Conservation (phyloP, 2,888 invertebrate genomes). For the Conistra vaccinii region DNA sequence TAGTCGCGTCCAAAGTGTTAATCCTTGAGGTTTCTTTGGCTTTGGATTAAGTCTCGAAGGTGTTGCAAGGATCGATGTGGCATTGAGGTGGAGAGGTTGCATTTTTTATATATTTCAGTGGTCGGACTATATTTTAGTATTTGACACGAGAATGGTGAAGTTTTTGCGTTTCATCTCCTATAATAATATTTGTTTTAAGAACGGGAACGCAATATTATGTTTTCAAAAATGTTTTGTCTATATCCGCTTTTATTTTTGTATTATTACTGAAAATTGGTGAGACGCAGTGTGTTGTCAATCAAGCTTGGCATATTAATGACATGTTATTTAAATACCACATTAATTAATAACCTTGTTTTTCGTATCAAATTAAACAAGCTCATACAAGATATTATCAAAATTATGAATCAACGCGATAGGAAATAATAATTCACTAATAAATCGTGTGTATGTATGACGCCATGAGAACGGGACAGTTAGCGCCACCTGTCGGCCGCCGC, state of each 20-base stretch:
- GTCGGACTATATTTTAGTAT: background rate
- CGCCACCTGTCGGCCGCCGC: constrained; percentile 50
- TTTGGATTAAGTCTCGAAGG: constrained; percentile 23
- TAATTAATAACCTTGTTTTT: background rate
- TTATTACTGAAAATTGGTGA: background rate
- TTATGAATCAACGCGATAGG: constrained; percentile 33
- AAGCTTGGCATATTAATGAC: background rate
- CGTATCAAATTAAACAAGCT: background rate
- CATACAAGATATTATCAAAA: constrained; percentile 3
- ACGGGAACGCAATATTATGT: background rate
- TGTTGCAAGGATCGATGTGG: background rate
- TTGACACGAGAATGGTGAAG: background rate
- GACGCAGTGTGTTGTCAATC: background rate
- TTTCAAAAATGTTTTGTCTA: background rate
- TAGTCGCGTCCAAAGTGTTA: constrained; percentile 43
- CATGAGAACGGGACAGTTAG: constrained; percentile 45
- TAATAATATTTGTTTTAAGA: background rate
- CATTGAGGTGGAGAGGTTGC: background rate
- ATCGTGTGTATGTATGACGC: constrained; percentile 24
- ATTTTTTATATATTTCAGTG: constrained; percentile 6
- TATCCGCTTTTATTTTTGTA: background rate
- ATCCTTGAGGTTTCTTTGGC: constrained; percentile 48
- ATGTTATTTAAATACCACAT: background rate
- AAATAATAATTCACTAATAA: constrained; percentile 44
- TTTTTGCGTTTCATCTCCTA: background rate